Conservation (phyloP, 2,113 vertebrate species). For the Triplophysa siluroides region DNA sequence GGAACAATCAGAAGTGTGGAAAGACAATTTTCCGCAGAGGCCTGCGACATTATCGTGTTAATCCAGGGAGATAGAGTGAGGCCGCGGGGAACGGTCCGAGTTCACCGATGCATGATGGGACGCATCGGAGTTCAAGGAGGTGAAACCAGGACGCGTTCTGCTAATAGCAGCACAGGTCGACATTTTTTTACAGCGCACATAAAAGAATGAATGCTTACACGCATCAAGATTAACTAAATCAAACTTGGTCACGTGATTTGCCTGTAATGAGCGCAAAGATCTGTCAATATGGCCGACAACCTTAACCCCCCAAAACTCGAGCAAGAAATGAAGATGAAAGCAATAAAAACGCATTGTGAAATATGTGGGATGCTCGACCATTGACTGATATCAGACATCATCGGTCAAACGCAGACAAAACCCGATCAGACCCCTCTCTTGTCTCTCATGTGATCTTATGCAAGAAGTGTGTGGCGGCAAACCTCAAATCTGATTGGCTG, state of each 20-base stretch:
- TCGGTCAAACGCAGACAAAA: too few species aligned
- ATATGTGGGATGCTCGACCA: too few species aligned
- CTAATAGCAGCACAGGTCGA: background rate
- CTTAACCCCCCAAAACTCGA: background rate
- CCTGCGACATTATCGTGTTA: conserved; percentile 46
- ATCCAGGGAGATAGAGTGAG: conserved; percentile 35
- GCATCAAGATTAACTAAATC: conserved; percentile 40
- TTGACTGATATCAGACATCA: too few species aligned
- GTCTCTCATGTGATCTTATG: background rate
- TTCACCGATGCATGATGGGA: conserved; percentile 47
- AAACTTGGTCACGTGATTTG: background rate
- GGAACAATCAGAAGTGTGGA: conserved; percentile 54
- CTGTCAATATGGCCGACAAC: conserved; percentile 23
- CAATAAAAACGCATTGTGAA: conserved; percentile 45
- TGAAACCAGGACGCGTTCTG: background rate
- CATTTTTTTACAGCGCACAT: background rate
- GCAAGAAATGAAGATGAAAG: conserved; percentile 50
- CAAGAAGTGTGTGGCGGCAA: conserved; percentile 11
- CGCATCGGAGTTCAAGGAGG: conserved; percentile 15
- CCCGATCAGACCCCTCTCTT: too few species aligned
- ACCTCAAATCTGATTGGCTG: conserved; percentile 47
- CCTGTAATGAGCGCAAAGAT: conserved; percentile 10
- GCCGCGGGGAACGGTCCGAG: background rate
- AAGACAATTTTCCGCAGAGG: conserved; percentile 51
- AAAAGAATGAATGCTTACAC: background rate